Conservation (phyloP, 2,888 invertebrate genomes). For the Mesorhabditis sp. region DNA sequence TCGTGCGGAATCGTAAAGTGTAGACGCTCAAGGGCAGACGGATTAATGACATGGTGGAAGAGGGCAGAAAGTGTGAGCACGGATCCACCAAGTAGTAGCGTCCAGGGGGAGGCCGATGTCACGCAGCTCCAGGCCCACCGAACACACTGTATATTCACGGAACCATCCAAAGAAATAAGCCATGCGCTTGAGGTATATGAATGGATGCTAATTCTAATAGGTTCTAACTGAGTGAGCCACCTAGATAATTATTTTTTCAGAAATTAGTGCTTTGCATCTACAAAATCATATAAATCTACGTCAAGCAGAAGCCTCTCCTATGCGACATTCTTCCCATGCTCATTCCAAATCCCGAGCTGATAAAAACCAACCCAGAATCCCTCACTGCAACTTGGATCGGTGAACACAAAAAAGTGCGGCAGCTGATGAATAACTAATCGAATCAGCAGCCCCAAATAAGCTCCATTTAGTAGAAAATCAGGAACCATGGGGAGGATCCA, state of each 20-base stretch:
- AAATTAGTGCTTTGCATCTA: too few relatives aligned
- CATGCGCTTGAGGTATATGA: too few relatives aligned
- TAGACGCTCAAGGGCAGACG: not conserved
- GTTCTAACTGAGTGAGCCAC: too few relatives aligned
- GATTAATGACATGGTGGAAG: conserved; percentile 4
- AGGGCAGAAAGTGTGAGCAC: not conserved
- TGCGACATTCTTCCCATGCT: too few relatives aligned
- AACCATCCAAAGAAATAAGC: not conserved
- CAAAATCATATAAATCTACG: too few relatives aligned
- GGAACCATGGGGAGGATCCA: conserved; percentile 31
- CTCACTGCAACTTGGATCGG: not conserved
- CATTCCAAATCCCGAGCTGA: too few relatives aligned
- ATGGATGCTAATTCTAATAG: too few relatives aligned
- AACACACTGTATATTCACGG: not conserved
- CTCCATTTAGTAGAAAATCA: conserved; percentile 23
- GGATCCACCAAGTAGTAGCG: not conserved
- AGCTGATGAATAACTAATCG: conserved; percentile 20
- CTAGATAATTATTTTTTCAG: too few relatives aligned
- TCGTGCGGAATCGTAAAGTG: conserved; percentile 17
- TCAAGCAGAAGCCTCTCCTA: too few relatives aligned
- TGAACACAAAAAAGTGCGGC: conserved; percentile 12
- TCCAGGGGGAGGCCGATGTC: not conserved
- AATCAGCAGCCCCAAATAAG: conserved; percentile 27
- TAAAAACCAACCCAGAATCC: too few relatives aligned
- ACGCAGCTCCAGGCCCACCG: not conserved